Conservation (phyloP, 2,888 invertebrate genomes). For the Antheraea assamensis region DNA sequence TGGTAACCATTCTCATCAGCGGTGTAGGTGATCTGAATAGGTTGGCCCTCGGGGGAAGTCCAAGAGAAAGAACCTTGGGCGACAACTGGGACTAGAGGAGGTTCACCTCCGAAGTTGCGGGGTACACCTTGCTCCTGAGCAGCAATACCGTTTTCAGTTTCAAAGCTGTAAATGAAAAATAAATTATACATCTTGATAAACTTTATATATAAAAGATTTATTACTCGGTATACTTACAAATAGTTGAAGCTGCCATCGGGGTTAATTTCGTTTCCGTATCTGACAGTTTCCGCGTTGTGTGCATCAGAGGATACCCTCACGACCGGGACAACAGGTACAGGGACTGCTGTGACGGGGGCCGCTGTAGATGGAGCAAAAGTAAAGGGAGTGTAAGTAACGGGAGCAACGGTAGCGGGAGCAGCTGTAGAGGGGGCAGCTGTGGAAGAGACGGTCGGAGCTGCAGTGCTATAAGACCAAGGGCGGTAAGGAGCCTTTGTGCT, state of each 20-base stretch:
- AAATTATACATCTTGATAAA: neutral
- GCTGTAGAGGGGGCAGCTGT: conserved; percentile 22
- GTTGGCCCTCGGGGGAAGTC: conserved; percentile 83
- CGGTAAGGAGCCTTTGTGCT: conserved; percentile 24
- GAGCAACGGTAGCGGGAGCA: conserved; percentile 16
- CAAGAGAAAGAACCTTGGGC: conserved; percentile 80
- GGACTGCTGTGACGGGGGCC: conserved; percentile 15
- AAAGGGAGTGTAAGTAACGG: conserved; percentile 23
- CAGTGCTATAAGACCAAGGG: conserved; percentile 25
- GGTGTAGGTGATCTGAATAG: conserved; percentile 79
- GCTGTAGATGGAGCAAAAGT: conserved; percentile 22
- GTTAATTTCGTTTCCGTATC: conserved; percentile 67
- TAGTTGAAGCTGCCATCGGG: conserved; percentile 81
- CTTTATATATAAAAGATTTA: neutral
- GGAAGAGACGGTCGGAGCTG: conserved; percentile 23
- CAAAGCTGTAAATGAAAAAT: conserved; percentile 65
- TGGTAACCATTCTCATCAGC: conserved; percentile 88
- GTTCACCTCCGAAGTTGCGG: conserved; percentile 70
- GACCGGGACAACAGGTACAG: conserved; percentile 20
- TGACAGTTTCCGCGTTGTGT: conserved; percentile 55
- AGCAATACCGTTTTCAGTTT: conserved; percentile 84
- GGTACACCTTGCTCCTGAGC: conserved; percentile 82
- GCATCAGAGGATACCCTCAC: conserved; percentile 38
- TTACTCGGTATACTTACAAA: conserved; percentile 61
- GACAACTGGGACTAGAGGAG: conserved; percentile 55